Base-by-base conservation (phyloP, 2,113 vertebrate genomes). In the Alaudala cheleensis region DNA sequence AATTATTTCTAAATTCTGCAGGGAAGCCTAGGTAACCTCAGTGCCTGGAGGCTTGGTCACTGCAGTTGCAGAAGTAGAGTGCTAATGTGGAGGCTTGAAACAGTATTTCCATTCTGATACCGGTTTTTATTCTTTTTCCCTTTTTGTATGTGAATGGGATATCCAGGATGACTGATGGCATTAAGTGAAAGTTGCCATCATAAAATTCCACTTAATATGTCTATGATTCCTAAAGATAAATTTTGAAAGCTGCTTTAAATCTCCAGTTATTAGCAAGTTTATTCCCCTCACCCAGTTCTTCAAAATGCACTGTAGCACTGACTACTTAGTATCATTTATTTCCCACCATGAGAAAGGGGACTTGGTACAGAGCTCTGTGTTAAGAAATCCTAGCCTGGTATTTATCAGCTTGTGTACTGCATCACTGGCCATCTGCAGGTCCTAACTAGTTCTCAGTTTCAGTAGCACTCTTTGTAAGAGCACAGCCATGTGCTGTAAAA, bases 241-340 rank as follows among this genome's bases (percentile, higher is more conserved):
- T 60, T 84, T 62, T 92, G 70, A 90, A 71, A 86, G 39, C 57
- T 92, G 44, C 72, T 92, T 91, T 87, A 87, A 95, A 61, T 87
- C 47, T 90, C 71, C 39, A 22, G n/a, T 86, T 87, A 60, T 61
- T 54, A 86, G 21, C 78, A 86, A 65, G 29, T 87, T 89, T 12
- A 58, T 94, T 93, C 95, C 58, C 51, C 37, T 88, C 60, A 74
- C 53, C 39, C 71, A 66, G 0, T 88, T 67, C 56, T 89, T 81
- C n/a, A 84, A 72, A 50, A 76, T 39, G 11, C 0, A 9, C 56
- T 76, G 67, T 79, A 96, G 40, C 81, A 83, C 33, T 89, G 44
- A 26, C 57, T 94, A 20, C 29, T 74, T 93, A 61, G 45, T 80
- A 64, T 56, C 26, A 12, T 47, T 65, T 58, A 13, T 91, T 89